Base-by-base conservation (phyloP, 2,797 vertebrate species). In the Echeneis naucrates region DNA sequence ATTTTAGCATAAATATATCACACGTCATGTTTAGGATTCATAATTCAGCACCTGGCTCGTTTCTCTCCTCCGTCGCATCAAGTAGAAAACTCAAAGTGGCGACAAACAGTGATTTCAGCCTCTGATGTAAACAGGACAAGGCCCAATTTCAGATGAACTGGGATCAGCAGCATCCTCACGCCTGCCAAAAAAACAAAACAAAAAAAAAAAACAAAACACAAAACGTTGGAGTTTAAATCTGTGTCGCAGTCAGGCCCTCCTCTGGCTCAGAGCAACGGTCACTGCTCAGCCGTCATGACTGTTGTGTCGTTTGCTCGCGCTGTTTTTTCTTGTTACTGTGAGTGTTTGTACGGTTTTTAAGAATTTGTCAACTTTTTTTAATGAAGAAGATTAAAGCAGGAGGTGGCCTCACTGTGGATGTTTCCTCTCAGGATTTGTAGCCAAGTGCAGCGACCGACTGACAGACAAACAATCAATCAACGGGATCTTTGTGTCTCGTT, bases 361-460 rank as follows among this genome's bases (percentile, higher is more conserved):
- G 77, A n/a, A 82, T 72, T 55, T 77, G 70, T 80, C 62, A n/a
- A 60, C 66, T 75, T 86, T 86, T 88, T 77, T 32, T 26, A 27
- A 21, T 6, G 40, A 42, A 42, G 13, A 55, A 53, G 63, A 64
- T n/a, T 52, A 40, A 55, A 61, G 54, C 40, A 51, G 27, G 50
- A 55, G 51, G 23, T 30, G 66, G 79, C 79, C 51, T 56, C 17
- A 17, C 11, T 61, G 48, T 61, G 61, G 68, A 79, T 44, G 42
- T 63, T 85, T 85, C 76, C 85, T 68, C 85, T 89, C 88, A 91
- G 88, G 88, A 90, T 86, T 80, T 83, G 82, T 81, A 83, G 84
- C 76, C 78, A 58, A 76, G 73, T 47, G 58, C 65, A 47, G 69
- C 52, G 2, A n/a, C 62, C 77, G 65, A 75, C 42, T 3, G 6